Base-by-base conservation (phyloP, 2,797 vertebrate genomes). In the Pseudocheirus occidentalis region DNA sequence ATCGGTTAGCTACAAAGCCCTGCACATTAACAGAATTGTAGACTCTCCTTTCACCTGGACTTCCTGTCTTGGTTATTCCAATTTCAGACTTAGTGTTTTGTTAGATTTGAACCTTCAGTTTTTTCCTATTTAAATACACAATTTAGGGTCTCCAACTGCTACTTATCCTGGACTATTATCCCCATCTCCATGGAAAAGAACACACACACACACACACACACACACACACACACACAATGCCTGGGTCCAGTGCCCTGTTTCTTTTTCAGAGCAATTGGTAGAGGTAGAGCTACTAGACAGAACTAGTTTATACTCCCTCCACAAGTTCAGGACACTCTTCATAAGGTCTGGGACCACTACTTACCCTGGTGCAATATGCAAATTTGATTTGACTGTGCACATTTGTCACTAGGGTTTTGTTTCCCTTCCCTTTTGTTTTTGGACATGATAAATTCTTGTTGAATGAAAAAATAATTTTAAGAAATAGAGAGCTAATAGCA, bases 21-120 rank as follows among this genome's bases (percentile, higher is more conserved):
- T 21, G n/a, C n/a, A 73, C 16, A n/a, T 16, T 7, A 16, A 21
- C 1, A 73, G n/a, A 73, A 21, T 3, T 73, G 5, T 40, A 73
- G 62, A 2, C 14, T 73, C 0, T 1, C 0, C 18, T 73, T 73
- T 73, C 0, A 0, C 18, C 0, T 7, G 0, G n/a, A n/a, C 66
- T 40, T 73, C 66, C n/a, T 73, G n/a, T 2, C 2, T 7, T 73
- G 66, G n/a, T 21, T 73, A 73, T 40, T 21, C 1, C 18, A 40
- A 40, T 40, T 73, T 40, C n/a, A 73, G n/a, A 21, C 28, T 73
- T 40, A 40, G 16, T 6, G 40, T 2, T 16, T 21, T 73, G 34
- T 40, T 73, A n/a, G 5, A 73, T 73, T 40, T 73, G 66, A 21
- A 40, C 40, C 59, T 40, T 40, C 16, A 73, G 14, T 73, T 5